Conservation (phyloP, 2,888 invertebrate genomes). For the Tetragnatha montana region DNA sequence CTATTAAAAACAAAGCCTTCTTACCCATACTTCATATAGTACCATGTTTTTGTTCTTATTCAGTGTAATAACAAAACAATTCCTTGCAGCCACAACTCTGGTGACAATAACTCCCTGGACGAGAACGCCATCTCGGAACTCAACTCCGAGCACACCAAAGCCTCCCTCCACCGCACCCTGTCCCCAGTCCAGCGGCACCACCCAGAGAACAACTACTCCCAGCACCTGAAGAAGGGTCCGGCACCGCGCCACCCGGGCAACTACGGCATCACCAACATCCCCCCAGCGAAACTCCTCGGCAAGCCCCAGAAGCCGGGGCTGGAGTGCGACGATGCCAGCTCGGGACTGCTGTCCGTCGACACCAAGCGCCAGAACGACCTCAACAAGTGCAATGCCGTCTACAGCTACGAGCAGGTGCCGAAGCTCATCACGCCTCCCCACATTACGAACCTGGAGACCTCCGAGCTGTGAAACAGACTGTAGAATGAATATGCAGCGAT, state of each 20-base stretch:
- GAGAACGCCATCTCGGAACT: conserved; percentile 82
- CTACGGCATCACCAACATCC: conserved; percentile 49
- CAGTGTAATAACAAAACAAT: too few relatives aligned
- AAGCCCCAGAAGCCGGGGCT: conserved; percentile 48
- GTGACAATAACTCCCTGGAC: conserved; percentile 87
- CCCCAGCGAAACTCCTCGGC: conserved; percentile 50
- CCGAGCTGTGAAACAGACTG: conserved; percentile 81
- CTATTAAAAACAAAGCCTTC: too few relatives aligned
- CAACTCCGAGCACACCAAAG: conserved; percentile 50
- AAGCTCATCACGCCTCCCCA: conserved; percentile 82
- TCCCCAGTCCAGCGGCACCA: conserved; percentile 10
- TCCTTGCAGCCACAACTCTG: conserved; percentile 81
- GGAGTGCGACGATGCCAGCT: conserved; percentile 61
- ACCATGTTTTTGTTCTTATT: background rate
- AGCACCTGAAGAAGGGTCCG: conserved; percentile 46
- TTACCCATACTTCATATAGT: background rate
- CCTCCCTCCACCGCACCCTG: conserved; percentile 20
- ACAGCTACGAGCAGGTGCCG: conserved; percentile 85
- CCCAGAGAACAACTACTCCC: conserved; percentile 57
- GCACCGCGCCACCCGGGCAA: conserved; percentile 41
- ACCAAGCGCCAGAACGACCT: conserved; percentile 75
- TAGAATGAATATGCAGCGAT: background rate
- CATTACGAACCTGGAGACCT: conserved; percentile 85
- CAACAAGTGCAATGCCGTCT: conserved; percentile 77
- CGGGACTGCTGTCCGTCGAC: conserved; percentile 56